Conservation (phyloP, 2,888 invertebrate genomes). For the Meiosimyza platycephala region DNA sequence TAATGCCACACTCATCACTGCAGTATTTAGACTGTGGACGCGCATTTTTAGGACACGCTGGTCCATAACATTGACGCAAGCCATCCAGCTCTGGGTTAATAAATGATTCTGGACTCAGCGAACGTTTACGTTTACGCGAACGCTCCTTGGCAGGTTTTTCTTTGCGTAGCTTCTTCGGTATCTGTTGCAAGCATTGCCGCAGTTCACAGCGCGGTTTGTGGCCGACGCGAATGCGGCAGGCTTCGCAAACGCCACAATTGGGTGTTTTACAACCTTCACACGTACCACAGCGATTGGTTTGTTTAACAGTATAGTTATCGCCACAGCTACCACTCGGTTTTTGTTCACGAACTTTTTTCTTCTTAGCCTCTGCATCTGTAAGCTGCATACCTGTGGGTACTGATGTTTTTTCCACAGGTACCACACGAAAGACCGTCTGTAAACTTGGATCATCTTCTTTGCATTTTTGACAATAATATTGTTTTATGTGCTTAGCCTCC, state of each 20-base stretch:
- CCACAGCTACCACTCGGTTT: constrained; percentile 54
- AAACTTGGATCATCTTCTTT: constrained; percentile 85
- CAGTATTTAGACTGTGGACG: constrained; percentile 91
- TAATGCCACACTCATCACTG: constrained; percentile 89
- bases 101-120: constrained; percentile 62
- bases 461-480: constrained; percentile 91
- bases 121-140: constrained; percentile 56
- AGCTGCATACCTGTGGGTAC: constrained; percentile 41
- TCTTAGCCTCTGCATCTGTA: constrained; percentile 42
- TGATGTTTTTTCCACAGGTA: constrained; percentile 58
- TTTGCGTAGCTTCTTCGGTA: constrained; percentile 45
- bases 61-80: constrained; percentile 91
- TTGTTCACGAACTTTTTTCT: constrained; percentile 43
- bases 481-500: constrained; percentile 92
- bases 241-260: constrained; percentile 65
- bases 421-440: constrained; percentile 70
- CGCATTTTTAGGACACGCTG: constrained; percentile 84
- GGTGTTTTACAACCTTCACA: constrained; percentile 76
- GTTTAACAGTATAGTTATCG: constrained; percentile 35
- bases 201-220: constrained; percentile 70
- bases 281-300: constrained; percentile 73
- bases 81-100: constrained; percentile 71
- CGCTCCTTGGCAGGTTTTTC: constrained; percentile 57
- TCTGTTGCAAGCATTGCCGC: constrained; percentile 64
- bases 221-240: constrained; percentile 61